phyloP scores from a whole-genome alignment of 1,140 invertebrate species.

The Drosophila nasuta region DNA sequence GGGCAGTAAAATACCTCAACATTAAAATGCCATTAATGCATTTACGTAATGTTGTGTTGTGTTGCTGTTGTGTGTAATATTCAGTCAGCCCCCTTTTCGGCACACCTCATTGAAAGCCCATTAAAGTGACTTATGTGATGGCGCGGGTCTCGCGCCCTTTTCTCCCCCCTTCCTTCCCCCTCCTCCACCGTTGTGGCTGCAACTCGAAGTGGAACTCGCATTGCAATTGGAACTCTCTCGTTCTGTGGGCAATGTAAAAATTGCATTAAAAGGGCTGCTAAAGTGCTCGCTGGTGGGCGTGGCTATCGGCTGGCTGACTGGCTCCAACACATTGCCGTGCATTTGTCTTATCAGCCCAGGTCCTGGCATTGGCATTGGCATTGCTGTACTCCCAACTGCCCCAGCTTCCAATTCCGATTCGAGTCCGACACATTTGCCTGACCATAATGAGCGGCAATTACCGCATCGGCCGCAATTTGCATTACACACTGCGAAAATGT shows the following conservation, averaged over 20 bases:
- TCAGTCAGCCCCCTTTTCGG: constrained; percentile 19
- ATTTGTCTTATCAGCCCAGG: constrained; percentile 76
- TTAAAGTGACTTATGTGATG: constrained; percentile 79
- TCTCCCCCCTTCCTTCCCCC: neutral
- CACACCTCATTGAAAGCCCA: constrained; percentile 81
- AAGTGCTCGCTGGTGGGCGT: constrained; percentile 44
- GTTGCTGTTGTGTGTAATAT: constrained; percentile 58
- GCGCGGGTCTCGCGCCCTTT: constrained; percentile 21
- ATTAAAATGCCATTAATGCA: constrained; percentile 83
- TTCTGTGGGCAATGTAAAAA: constrained; percentile 63
- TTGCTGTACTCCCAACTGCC: constrained; percentile 8
- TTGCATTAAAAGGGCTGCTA: constrained; percentile 72
- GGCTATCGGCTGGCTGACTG: constrained; percentile 32
- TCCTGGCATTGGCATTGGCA: constrained; percentile 47
- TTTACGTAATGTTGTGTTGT: constrained; percentile 70
- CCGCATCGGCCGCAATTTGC: constrained; percentile 80
- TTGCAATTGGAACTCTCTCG: constrained; percentile 43
- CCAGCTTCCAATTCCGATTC: constrained; percentile 10
- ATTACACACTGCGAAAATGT: constrained; percentile 79
- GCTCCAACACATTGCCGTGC: constrained; percentile 37
- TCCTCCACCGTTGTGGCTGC: no score
- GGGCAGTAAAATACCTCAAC: constrained; percentile 70
- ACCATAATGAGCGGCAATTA: constrained; percentile 83
- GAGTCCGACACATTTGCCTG: constrained; percentile 67
- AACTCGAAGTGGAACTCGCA: constrained; percentile 25